These are phyloP conservation scores for Poecile atricapillus DNA, from an alignment of 2,113 vertebrate species.

Conservation along the genomic window DNA sequence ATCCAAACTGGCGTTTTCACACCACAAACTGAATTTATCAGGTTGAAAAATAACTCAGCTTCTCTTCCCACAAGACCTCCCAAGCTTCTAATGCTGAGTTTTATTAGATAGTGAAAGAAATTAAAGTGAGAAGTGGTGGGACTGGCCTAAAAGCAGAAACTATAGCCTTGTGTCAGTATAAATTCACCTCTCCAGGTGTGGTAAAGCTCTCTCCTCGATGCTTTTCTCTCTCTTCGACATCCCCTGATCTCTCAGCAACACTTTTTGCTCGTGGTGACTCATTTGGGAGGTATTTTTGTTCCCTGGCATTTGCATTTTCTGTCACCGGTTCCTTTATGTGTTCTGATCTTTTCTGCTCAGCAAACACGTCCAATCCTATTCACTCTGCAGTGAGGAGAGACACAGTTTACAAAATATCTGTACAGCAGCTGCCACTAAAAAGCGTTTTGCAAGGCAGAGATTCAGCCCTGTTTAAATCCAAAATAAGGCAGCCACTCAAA, in stretches of 20 bases:
- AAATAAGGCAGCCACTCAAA: not conserved
- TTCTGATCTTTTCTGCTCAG: conserved; percentile 64
- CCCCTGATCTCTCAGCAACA: not conserved
- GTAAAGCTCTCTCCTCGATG: not conserved
- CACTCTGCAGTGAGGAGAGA: not conserved
- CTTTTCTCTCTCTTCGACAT: not conserved
- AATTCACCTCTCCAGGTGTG: not conserved
- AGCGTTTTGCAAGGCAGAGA: not conserved
- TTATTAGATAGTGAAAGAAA: not conserved
- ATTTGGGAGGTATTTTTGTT: conserved; percentile 44
- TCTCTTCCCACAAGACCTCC: not conserved
- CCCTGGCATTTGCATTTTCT: conserved; percentile 34
- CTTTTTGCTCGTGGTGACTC: not conserved
- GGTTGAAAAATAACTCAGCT: not conserved
- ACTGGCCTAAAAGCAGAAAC: not conserved
- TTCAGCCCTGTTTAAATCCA: not conserved
- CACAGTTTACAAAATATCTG: not conserved
- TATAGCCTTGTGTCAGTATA: not conserved
- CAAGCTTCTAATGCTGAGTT: not conserved
- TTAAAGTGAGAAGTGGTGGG: not conserved
- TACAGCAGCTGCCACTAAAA: not conserved
- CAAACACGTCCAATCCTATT: conserved; percentile 44
- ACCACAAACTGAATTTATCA: not conserved
- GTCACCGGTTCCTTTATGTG: conserved; percentile 3
- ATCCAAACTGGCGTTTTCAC: not conserved